These are phyloP conservation scores for Crotalus tigris DNA, from an alignment of 2,113 vertebrate species.

Conservation along the genomic window DNA sequence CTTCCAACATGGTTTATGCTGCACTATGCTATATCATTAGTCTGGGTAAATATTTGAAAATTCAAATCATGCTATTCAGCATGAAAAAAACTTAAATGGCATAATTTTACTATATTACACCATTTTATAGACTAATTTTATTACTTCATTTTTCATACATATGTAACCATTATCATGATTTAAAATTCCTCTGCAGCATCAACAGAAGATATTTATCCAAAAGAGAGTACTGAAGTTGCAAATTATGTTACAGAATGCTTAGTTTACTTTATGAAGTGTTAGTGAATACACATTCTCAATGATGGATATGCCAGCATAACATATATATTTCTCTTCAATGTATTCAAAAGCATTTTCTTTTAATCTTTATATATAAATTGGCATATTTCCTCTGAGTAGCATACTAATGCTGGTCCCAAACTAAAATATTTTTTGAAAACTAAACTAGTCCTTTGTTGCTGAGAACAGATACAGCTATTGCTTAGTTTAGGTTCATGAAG, in stretches of 20 bases:
- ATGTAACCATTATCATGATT: neutral
- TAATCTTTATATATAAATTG: neutral
- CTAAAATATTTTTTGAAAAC: neutral
- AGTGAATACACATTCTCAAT: neutral
- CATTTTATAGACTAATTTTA: neutral
- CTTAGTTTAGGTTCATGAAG: neutral
- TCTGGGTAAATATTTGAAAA: neutral
- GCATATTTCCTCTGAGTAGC: neutral
- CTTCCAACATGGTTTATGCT: neutral
- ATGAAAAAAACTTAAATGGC: neutral
- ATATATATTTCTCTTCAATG: neutral
- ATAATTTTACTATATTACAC: neutral
- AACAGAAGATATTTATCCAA: too few species aligned
- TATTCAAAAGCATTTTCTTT: neutral
- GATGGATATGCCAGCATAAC: neutral
- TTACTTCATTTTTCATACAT: neutral
- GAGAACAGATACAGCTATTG: neutral
- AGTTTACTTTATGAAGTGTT: neutral
- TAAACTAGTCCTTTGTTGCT: too few species aligned
- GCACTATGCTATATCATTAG: neutral
- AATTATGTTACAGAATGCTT: neutral
- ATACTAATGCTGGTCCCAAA: neutral
- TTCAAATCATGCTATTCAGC: neutral
- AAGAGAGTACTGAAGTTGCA: neutral
- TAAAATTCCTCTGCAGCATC: neutral